A percentile compares a stretch with the other conserved stretches of the same genome.
These are phyloP conservation scores for Otis tarda DNA, from an alignment of 2,113 vertebrate genomes.

Conservation along the genomic window DNA sequence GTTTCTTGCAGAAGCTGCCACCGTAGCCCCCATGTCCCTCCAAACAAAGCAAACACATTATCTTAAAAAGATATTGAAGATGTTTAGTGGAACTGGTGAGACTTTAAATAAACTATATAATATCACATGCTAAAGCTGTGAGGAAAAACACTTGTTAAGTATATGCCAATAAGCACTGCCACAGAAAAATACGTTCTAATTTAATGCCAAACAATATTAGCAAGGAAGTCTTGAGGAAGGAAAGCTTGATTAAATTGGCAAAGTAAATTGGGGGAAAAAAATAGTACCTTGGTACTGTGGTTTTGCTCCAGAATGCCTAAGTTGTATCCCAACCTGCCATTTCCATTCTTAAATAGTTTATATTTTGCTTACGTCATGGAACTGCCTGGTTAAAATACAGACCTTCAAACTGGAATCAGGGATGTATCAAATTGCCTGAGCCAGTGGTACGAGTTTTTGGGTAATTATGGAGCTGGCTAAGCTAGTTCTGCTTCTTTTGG, in stretches of 20 bases:
- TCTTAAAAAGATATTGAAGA: background rate
- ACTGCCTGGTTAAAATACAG: background rate
- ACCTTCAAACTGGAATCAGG: background rate
- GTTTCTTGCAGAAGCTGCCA: no score
- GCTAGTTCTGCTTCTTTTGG: background rate
- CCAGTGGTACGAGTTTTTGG: background rate
- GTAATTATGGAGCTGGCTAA: background rate
- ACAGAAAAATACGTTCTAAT: background rate
- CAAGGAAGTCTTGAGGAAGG: background rate
- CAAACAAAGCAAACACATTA: no score
- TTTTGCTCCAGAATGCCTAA: background rate
- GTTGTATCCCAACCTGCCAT: background rate
- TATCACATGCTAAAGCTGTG: background rate
- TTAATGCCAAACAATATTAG: background rate
- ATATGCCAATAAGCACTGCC: background rate
- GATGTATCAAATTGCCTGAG: background rate
- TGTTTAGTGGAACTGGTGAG: background rate
- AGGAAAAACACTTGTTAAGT: background rate
- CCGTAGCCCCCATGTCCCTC: no score
- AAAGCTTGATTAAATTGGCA: background rate
- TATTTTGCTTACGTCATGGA: background rate
- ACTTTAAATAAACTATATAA: background rate
- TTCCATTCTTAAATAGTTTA: background rate
- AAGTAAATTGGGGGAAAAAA: background rate
- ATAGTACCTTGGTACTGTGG: background rate